phyloP scores from a whole-genome alignment of 1,140 invertebrate species.

The Plectus sambesii region DNA sequence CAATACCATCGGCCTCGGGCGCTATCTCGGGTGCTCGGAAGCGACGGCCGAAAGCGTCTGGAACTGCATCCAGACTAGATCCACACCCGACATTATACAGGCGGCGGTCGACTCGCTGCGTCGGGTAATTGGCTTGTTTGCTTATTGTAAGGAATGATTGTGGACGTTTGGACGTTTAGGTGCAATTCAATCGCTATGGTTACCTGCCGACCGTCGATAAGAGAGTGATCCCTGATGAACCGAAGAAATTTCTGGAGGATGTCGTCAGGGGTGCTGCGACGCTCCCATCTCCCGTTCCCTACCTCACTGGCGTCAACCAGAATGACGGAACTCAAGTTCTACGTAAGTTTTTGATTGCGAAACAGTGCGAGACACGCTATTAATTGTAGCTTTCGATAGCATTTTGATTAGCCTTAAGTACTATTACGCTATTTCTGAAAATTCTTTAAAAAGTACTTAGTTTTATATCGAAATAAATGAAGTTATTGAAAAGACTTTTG shows the following conservation, averaged over 20 bases:
- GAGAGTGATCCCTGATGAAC: conserved; percentile 28
- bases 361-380: neutral
- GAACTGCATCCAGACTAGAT: conserved; percentile 39
- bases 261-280: conserved; percentile 23
- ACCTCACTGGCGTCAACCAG: conserved; percentile 36
- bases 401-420: no score
- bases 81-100: conserved; percentile 38
- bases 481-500: no score
- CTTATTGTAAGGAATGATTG: conserved; percentile 5
- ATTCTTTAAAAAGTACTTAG: no score
- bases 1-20: conserved; percentile 41
- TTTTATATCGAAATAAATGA: no score
- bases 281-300: conserved; percentile 35
- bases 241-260: conserved; percentile 36
- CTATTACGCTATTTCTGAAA: no score
- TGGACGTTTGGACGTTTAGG: conserved; percentile 23
- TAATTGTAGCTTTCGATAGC: no score
- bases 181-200: conserved; percentile 41
- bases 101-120: conserved; percentile 15
- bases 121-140: conserved; percentile 13
- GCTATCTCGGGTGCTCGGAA: conserved; percentile 39
- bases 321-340: conserved; percentile 41
- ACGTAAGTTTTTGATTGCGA: neutral
- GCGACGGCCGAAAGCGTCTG: conserved; percentile 28
- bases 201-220: conserved; percentile 40